These are phyloP conservation scores for Silurus lanzhouensis DNA, from an alignment of 2,797 vertebrate species.

Conservation along the genomic window DNA sequence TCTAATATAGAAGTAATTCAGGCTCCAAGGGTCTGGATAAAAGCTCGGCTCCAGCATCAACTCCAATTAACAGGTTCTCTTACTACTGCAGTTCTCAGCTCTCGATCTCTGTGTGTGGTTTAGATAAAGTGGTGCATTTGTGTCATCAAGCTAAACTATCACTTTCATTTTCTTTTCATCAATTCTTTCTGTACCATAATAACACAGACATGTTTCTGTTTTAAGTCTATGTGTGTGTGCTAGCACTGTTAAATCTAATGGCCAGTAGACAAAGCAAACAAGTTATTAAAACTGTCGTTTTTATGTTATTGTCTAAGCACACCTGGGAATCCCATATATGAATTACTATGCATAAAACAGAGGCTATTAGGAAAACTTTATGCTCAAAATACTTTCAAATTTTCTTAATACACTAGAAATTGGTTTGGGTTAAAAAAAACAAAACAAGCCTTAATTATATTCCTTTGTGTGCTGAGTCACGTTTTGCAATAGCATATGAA, in stretches of 20 bases:
- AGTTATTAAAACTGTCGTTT: neutral
- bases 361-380: no score
- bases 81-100: neutral
- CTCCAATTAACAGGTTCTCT: constrained; percentile 60
- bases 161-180: neutral
- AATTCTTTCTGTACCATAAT: neutral
- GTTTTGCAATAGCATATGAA: neutral
- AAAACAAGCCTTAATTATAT: no score
- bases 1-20: constrained; percentile 65
- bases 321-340: neutral
- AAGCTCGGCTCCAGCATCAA: constrained; percentile 23
- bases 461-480: no score
- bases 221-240: neutral
- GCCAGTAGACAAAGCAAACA: neutral
- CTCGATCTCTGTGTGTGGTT: neutral
- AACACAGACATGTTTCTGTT: neutral
- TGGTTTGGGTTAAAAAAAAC: no score
- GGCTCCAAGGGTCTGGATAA: constrained; percentile 52
- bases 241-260: neutral
- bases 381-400: no score
- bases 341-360: neutral
- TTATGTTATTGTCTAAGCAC: neutral
- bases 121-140: neutral
- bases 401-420: no score
- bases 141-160: neutral